Evolutionary conservation across 2,888 invertebrate species (phyloP).

Genomic region (Mycalesis mineus): DNA sequence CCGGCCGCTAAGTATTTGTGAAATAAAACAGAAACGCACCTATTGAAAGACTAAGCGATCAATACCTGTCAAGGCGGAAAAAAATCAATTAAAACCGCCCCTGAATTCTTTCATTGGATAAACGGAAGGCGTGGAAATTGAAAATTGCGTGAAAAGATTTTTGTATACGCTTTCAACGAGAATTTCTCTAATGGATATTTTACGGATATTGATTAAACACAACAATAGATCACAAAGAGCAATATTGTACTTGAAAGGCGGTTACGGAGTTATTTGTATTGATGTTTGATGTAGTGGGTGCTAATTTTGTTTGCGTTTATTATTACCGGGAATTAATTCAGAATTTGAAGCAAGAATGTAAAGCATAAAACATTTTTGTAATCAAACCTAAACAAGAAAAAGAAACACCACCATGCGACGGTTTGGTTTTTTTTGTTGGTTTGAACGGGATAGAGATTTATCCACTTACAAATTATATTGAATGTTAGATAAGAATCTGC

Average conservation of each 20-base stretch:
- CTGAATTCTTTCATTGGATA: conserved; percentile 61
- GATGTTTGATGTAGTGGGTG: neutral
- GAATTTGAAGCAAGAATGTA: neutral
- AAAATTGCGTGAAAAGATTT: conserved; percentile 63
- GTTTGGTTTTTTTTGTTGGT: too few relatives aligned
- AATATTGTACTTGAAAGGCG: conserved; percentile 5
- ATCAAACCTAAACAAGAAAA: too few relatives aligned
- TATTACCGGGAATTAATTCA: too few relatives aligned
- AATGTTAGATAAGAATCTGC: too few relatives aligned
- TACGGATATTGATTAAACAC: conserved; percentile 23
- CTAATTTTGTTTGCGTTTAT: neutral
- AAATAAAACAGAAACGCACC: conserved; percentile 59
- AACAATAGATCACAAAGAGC: conserved; percentile 22
- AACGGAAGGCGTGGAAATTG: conserved; percentile 64
- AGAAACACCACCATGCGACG: too few relatives aligned
- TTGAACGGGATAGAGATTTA: too few relatives aligned
- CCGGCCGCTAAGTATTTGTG: conserved; percentile 55
- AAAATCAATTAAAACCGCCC: conserved; percentile 66
- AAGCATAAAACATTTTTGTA: neutral
- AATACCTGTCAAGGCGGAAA: conserved; percentile 68
- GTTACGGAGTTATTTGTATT: neutral
- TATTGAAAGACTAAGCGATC: conserved; percentile 62
- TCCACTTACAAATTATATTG: too few relatives aligned
- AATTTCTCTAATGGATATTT: conserved; percentile 52
- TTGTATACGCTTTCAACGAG: conserved; percentile 49